Percentiles rank a stretch among this genome's conserved stretches.
Conservation (phyloP, 1,140 invertebrate genomes). For the Zaprionus taronus region DNA sequence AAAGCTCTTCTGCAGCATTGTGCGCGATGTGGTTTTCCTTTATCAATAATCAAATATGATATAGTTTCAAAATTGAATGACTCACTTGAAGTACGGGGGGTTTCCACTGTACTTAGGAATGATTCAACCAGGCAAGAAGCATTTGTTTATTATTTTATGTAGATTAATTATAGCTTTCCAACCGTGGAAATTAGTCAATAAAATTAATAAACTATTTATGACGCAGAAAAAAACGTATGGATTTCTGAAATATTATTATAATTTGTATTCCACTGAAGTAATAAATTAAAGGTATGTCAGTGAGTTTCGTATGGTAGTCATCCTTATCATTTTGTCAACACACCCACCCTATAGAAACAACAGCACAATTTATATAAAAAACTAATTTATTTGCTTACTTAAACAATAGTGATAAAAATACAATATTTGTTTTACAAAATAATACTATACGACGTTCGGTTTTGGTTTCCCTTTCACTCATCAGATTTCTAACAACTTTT, state of each 20-base stretch:
- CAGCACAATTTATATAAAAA: slow-evolving; percentile 60
- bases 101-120: not conserved
- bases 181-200: not conserved
- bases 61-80: slow-evolving; percentile 13
- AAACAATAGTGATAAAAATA: slow-evolving; percentile 66
- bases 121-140: slow-evolving; percentile 18
- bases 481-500: slow-evolving; percentile 47
- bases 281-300: not conserved
- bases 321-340: not conserved
- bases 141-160: not conserved
- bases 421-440: slow-evolving; percentile 78
- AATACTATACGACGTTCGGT: slow-evolving; percentile 63
- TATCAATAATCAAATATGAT: slow-evolving; percentile 20
- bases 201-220: not conserved
- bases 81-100: slow-evolving; percentile 9
- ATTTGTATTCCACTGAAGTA: not conserved
- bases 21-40: slow-evolving; percentile 1
- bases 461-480: slow-evolving; percentile 41
- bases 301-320: not conserved
- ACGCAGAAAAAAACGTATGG: not conserved
- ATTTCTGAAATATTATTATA: not conserved
- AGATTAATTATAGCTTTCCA: not conserved
- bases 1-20: not conserved
- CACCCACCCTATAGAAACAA: not conserved
- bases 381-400: slow-evolving; percentile 72